Percentiles rank a stretch among this genome's conserved stretches.
Evolutionary conservation across 1,140 invertebrate species (phyloP).

Genomic region (Fopius arisanus): DNA sequence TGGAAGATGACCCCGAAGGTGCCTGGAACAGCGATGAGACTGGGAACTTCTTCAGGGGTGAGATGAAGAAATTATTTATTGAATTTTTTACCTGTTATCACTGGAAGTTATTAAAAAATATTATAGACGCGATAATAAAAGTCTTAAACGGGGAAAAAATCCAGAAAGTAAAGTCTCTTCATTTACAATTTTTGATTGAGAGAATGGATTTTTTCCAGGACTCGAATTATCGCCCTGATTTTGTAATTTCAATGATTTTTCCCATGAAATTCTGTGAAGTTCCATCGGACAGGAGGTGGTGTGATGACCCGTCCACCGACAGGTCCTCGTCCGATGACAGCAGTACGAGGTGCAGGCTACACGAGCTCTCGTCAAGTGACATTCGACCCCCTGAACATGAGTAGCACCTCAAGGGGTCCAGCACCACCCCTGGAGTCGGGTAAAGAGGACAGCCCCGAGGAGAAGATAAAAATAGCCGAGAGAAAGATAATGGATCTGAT

Average conservation of each 20-base stretch:
- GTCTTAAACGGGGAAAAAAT: too few species aligned
- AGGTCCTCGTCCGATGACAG: conserved; percentile 86
- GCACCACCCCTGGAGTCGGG: conserved; percentile 71
- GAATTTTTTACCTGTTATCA: too few species aligned
- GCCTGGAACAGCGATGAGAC: conserved; percentile 62
- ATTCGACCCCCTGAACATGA: conserved; percentile 84
- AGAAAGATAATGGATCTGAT: conserved; percentile 84
- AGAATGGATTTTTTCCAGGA: too few species aligned
- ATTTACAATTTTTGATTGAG: too few species aligned
- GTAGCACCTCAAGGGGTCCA: conserved; percentile 59
- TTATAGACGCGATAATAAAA: too few species aligned
- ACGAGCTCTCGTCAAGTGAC: conserved; percentile 75
- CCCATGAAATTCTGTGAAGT: too few species aligned
- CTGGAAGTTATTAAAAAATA: too few species aligned
- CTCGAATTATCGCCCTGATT: too few species aligned
- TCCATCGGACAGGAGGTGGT: conserved; percentile 50
- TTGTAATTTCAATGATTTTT: too few species aligned
- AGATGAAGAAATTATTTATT: conserved; percentile 29
- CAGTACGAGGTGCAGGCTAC: conserved; percentile 94
- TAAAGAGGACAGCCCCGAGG: conserved; percentile 82
- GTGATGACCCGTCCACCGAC: conserved; percentile 47
- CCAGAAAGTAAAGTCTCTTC: too few species aligned
- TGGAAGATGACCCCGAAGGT: conserved; percentile 57
- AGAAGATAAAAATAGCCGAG: conserved; percentile 85
- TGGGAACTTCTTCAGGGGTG: conserved; percentile 66